Conservation (phyloP, 2,113 vertebrate species). For the Daboia siamensis region DNA sequence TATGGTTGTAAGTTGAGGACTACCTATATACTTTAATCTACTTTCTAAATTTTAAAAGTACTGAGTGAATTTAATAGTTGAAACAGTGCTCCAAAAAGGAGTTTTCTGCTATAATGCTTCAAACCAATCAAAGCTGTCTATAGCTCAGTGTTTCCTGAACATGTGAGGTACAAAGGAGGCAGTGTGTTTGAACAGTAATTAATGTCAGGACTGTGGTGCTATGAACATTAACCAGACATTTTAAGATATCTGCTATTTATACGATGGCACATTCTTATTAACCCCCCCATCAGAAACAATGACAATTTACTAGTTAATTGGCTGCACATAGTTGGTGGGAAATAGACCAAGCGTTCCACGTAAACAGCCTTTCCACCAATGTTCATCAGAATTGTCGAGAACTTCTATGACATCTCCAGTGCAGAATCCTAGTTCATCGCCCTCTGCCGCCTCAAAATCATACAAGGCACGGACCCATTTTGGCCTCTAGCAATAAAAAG, state of each 20-base stretch:
- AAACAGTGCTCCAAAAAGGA: neutral
- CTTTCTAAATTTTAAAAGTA: neutral
- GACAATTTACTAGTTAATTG: conserved; percentile 63
- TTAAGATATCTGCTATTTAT: conserved; percentile 4
- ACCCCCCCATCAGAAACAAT: neutral
- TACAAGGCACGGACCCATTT: conserved; percentile 85
- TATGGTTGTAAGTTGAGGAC: neutral
- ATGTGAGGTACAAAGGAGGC: neutral
- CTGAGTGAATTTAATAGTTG: neutral
- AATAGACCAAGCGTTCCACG: conserved; percentile 83
- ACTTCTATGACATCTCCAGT: conserved; percentile 86
- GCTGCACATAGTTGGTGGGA: conserved; percentile 85
- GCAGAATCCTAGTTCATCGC: conserved; percentile 85
- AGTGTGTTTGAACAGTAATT: neutral
- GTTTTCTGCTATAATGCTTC: neutral
- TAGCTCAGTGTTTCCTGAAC: neutral
- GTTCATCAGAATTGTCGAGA: conserved; percentile 80
- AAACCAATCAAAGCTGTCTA: neutral
- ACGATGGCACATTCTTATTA: conserved; percentile 20
- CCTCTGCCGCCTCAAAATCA: conserved; percentile 83
- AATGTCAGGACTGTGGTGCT: conserved; percentile 57
- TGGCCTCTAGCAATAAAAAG: conserved; percentile 51
- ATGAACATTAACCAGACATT: neutral
- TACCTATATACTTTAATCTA: neutral
- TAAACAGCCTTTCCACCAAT: conserved; percentile 90